Conservation (phyloP, 2,797 vertebrate species). For the Rousettus madagascariensis region DNA sequence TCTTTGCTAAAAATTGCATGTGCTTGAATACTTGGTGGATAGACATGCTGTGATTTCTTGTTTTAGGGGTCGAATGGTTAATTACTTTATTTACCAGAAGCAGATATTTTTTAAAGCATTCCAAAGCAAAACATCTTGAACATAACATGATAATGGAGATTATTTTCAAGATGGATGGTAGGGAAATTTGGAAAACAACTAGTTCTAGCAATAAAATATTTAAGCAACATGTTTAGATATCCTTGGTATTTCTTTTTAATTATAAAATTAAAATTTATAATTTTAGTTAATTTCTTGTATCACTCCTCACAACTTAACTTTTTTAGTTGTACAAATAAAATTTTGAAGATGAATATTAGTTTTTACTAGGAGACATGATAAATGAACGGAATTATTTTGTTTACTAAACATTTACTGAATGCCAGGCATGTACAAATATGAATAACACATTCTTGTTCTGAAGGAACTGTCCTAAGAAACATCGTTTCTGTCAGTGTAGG, state of each 20-base stretch:
- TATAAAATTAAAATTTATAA: neutral
- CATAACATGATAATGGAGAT: neutral
- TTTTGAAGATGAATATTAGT: conserved; percentile 21
- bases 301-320: neutral
- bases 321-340: neutral
- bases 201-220: neutral
- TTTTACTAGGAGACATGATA: neutral
- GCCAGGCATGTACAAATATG: neutral
- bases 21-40: neutral
- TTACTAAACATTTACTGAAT: conserved; percentile 4
- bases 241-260: neutral
- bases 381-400: conserved; percentile 11
- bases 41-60: neutral
- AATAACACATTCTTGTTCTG: neutral
- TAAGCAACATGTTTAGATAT: neutral
- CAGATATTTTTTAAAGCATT: neutral
- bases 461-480: neutral
- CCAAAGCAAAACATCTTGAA: conserved; percentile 5
- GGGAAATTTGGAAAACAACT: neutral
- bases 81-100: neutral
- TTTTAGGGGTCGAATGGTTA: neutral
- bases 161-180: conserved; percentile 5
- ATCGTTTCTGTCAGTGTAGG: neutral
- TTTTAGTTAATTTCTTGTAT: conserved; percentile 1
- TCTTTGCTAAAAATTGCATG: neutral